These are phyloP conservation scores for Cerastoderma edule DNA, from an alignment of 2,888 invertebrate genomes.

Conservation along the genomic window DNA sequence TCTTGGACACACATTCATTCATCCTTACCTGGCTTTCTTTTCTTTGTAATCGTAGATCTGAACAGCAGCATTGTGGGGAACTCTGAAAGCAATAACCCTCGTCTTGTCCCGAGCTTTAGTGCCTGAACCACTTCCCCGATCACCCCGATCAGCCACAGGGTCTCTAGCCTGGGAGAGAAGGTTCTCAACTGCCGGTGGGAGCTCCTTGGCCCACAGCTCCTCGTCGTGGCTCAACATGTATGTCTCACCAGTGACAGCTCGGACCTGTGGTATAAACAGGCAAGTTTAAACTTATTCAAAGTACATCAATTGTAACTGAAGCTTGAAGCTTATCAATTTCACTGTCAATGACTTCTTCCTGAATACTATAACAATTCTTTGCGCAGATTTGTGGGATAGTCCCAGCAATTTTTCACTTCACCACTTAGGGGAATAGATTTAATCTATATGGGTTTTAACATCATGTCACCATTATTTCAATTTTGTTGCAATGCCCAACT, in stretches of 20 bases:
- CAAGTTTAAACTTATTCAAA: too few relatives aligned
- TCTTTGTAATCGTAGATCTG: constrained; percentile 86
- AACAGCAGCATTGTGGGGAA: constrained; percentile 85
- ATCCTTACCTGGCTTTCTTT: constrained; percentile 83
- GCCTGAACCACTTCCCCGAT: constrained; percentile 40
- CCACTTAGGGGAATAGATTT: too few relatives aligned
- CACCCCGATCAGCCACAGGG: constrained; percentile 84
- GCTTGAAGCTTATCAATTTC: too few relatives aligned
- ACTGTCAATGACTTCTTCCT: too few relatives aligned
- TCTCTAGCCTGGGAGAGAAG: constrained; percentile 81
- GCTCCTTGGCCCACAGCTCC: constrained; percentile 83
- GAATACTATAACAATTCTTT: too few relatives aligned
- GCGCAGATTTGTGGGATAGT: too few relatives aligned
- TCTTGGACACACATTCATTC: not conserved
- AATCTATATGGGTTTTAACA: too few relatives aligned
- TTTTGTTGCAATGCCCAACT: too few relatives aligned
- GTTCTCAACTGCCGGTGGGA: constrained; percentile 83
- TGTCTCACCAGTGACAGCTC: constrained; percentile 84
- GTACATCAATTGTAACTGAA: too few relatives aligned
- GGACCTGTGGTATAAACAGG: constrained; percentile 74
- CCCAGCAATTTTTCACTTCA: too few relatives aligned
- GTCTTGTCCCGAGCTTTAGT: constrained; percentile 80
- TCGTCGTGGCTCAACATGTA: constrained; percentile 85
- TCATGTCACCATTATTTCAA: too few relatives aligned
- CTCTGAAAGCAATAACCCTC: constrained; percentile 84